Percentiles rank a stretch among this genome's conserved stretches.
Evolutionary conservation across 2,113 vertebrate species (phyloP).

Genomic region (Heterotilapia buettikoferi): DNA sequence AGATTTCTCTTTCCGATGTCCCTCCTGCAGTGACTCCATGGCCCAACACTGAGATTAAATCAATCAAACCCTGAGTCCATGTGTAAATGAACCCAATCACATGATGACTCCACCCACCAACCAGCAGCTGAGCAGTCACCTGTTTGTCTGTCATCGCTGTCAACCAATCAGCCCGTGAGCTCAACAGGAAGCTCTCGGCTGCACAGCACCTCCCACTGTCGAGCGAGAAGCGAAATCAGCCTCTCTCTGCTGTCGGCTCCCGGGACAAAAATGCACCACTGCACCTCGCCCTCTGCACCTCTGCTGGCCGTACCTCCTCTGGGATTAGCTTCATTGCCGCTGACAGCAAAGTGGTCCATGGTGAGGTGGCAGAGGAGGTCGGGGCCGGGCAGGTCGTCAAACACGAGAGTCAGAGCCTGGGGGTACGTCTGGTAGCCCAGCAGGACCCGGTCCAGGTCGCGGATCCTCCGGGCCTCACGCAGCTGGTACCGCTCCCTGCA

Average conservation of each 20-base stretch:
- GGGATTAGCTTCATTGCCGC: slow-evolving; percentile 11
- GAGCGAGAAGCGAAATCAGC: slow-evolving; percentile 87
- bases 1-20: neutral
- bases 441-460: slow-evolving; percentile 91
- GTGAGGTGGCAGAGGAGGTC: slow-evolving; percentile 90
- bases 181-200: slow-evolving; percentile 93
- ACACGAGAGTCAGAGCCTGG: slow-evolving; percentile 91
- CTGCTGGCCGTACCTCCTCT: slow-evolving; percentile 33
- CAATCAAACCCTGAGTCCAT: neutral
- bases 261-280: slow-evolving; percentile 94
- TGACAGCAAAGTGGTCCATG: slow-evolving; percentile 88
- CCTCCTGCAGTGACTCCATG: neutral
- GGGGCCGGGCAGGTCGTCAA: slow-evolving; percentile 88
- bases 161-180: slow-evolving; percentile 78
- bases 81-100: neutral
- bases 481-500: slow-evolving; percentile 87
- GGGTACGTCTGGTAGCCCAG: slow-evolving; percentile 95
- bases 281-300: slow-evolving; percentile 76
- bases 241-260: slow-evolving; percentile 90
- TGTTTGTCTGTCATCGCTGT: neutral
- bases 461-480: slow-evolving; percentile 84
- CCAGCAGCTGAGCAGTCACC: neutral
- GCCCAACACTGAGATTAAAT: neutral
- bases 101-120: neutral
- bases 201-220: slow-evolving; percentile 93